Evolutionary conservation across 2,888 invertebrate genomes (phyloP).

Genomic region (Argyresthia albistria): DNA sequence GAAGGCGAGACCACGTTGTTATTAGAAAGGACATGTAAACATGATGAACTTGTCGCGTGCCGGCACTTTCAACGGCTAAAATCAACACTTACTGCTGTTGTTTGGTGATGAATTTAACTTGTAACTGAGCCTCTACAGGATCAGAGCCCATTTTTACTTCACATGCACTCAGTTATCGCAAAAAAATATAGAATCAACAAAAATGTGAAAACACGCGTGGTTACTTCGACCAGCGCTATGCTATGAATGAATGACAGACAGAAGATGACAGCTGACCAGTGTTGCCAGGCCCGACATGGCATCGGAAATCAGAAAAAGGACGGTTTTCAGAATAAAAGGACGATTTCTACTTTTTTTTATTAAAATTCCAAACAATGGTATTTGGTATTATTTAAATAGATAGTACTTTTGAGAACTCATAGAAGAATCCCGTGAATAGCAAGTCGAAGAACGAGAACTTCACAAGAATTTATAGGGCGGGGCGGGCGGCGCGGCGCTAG

Average conservation of each 20-base stretch:
- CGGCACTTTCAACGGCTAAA: slow-evolving; percentile 3
- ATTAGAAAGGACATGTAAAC: not conserved
- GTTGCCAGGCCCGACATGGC: too few species aligned
- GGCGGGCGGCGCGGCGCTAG: too few species aligned
- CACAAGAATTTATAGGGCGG: too few species aligned
- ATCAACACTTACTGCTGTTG: slow-evolving; percentile 79
- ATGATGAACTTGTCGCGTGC: not conserved
- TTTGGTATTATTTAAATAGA: too few species aligned
- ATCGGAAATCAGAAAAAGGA: too few species aligned
- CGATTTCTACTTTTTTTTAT: too few species aligned
- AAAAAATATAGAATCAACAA: not conserved
- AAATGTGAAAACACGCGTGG: not conserved
- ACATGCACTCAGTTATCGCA: not conserved
- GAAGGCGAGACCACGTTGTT: slow-evolving; percentile 7
- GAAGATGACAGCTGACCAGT: not conserved
- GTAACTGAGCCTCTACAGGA: slow-evolving; percentile 73
- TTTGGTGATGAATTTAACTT: slow-evolving; percentile 85
- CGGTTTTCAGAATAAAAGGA: too few species aligned
- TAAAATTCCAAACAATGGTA: too few species aligned
- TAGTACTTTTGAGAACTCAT: too few species aligned
- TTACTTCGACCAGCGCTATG: not conserved
- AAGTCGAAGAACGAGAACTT: too few species aligned
- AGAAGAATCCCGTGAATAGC: too few species aligned
- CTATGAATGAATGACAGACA: not conserved
- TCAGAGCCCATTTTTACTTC: slow-evolving; percentile 30